phyloP scores from a whole-genome alignment of 2,113 vertebrate species.

The Limanda limanda region DNA sequence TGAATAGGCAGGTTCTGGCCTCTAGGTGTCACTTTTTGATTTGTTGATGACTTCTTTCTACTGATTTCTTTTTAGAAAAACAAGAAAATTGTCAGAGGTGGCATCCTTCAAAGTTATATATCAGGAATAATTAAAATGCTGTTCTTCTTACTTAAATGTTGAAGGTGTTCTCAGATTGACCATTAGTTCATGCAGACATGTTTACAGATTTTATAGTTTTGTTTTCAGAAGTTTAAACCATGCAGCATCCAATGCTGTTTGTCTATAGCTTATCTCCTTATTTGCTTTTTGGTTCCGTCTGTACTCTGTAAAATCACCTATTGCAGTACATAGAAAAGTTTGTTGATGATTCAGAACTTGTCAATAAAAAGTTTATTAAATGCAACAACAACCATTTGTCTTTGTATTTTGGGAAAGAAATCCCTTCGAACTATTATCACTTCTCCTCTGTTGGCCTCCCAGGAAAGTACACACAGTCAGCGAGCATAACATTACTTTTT shows the following conservation, averaged over 20 bases:
- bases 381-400: conserved; percentile 17
- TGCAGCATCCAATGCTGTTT: conserved; percentile 9
- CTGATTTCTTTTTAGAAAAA: conserved; percentile 80
- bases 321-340: conserved; percentile 30
- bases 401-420: conserved; percentile 26
- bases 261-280: neutral
- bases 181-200: conserved; percentile 33
- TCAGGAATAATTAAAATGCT: conserved; percentile 23
- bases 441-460: conserved; percentile 20
- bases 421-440: conserved; percentile 34
- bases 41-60: conserved; percentile 86
- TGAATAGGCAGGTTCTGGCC: conserved; percentile 77
- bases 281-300: neutral
- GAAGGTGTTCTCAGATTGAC: conserved; percentile 48
- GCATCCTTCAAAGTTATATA: conserved; percentile 30
- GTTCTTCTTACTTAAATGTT: conserved; percentile 48
- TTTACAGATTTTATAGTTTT: conserved; percentile 43
- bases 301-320: conserved; percentile 18
- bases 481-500: neutral
- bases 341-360: conserved; percentile 34
- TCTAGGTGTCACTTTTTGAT: conserved; percentile 87
- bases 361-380: conserved; percentile 25
- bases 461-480: neutral
- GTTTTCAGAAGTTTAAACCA: neutral
- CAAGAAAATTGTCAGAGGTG: conserved; percentile 37